Evolutionary conservation across 1,140 invertebrate species (phyloP).

Genomic region (Drosophila subpulchrella): DNA sequence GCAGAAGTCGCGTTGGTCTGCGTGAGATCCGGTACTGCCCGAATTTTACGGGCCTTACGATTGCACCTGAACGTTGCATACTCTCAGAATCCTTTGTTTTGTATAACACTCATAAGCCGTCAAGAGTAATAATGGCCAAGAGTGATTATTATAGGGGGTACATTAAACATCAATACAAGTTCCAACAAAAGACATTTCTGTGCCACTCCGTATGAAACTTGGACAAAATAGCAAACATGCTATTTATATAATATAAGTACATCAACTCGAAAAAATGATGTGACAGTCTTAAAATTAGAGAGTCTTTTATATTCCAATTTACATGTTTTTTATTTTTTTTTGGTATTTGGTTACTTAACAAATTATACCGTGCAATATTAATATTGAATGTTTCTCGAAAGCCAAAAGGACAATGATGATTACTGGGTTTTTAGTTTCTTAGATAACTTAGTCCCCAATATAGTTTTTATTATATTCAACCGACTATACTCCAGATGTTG

Average conservation of each 20-base stretch:
- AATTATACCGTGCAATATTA: slow-evolving; percentile 10
- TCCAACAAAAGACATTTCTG: too few species aligned
- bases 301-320: not conserved
- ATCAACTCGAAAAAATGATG: not conserved
- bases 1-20: slow-evolving; percentile 91
- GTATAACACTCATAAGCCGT: not conserved
- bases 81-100: not conserved
- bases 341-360: not conserved
- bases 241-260: not conserved
- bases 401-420: not conserved
- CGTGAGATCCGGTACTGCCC: slow-evolving; percentile 40
- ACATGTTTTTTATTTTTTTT: not conserved
- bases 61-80: not conserved
- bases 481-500: not conserved
- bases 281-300: not conserved
- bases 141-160: too few species aligned
- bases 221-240: not conserved
- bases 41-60: slow-evolving; percentile 33
- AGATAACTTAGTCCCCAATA: not conserved
- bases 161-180: too few species aligned
- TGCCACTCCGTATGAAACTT: not conserved
- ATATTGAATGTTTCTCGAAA: not conserved
- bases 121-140: too few species aligned
- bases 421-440: not conserved
- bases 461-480: not conserved